Evolutionary conservation across 2,888 invertebrate species (phyloP).

Genomic region (Meandrusa payeni): DNA sequence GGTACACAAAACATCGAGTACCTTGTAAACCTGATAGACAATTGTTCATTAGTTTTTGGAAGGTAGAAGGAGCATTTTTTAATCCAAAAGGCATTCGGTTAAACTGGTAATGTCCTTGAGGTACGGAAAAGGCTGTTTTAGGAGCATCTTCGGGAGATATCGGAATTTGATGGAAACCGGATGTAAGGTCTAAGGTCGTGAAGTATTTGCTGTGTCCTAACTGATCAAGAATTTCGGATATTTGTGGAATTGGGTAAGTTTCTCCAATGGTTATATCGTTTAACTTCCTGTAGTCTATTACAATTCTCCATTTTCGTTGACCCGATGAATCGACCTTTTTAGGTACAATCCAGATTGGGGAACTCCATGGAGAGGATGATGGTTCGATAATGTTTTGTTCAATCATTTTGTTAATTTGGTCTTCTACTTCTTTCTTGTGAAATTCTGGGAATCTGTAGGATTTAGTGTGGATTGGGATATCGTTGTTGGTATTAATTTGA

Average conservation of each 20-base stretch:
- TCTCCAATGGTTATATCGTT: slow-evolving; percentile 17
- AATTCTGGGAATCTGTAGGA: background rate
- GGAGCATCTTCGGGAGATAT: background rate
- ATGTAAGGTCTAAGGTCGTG: background rate
- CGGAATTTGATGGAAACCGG: background rate
- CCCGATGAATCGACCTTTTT: background rate
- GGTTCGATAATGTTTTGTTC: background rate
- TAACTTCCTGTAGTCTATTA: too few relatives aligned
- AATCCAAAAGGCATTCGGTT: slow-evolving; percentile 31
- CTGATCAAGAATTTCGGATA: slow-evolving; percentile 12
- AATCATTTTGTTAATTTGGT: background rate
- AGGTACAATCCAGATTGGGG: background rate
- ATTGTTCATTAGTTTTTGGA: slow-evolving; percentile 37
- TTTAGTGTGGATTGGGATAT: background rate
- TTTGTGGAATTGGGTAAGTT: slow-evolving; percentile 11
- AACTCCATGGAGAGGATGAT: background rate
- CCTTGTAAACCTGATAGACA: slow-evolving; percentile 34
- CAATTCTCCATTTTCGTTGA: slow-evolving; percentile 1
- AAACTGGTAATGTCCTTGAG: slow-evolving; percentile 17
- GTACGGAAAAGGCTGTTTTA: slow-evolving; percentile 7
- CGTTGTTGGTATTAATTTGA: background rate
- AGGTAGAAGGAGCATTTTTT: slow-evolving; percentile 37
- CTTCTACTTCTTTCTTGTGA: background rate
- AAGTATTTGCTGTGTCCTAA: slow-evolving; percentile 13
- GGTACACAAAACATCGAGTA: slow-evolving; percentile 33